These are phyloP conservation scores for Melanostigma gelatinosum DNA, from an alignment of 2,113 vertebrate genomes.

Conservation along the genomic window DNA sequence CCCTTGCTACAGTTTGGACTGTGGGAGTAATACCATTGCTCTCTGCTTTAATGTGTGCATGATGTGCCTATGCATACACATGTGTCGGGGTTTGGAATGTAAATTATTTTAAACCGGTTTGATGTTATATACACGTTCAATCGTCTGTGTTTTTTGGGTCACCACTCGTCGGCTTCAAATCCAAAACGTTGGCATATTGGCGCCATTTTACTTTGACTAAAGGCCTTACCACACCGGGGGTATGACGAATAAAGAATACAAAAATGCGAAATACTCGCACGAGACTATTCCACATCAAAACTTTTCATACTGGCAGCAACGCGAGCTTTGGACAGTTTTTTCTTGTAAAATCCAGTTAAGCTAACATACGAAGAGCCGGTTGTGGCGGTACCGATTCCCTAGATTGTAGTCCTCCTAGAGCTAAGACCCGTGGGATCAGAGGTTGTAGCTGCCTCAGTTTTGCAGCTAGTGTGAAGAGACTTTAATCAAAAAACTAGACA, in stretches of 20 bases:
- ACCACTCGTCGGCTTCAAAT: too few species aligned
- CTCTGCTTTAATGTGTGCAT: conserved; percentile 20
- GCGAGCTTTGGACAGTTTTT: neutral
- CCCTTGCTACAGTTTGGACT: conserved; percentile 56
- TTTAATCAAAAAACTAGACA: neutral
- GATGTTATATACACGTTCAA: neutral
- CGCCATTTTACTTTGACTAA: neutral
- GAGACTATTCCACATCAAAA: neutral
- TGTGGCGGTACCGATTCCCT: neutral
- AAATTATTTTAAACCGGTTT: neutral
- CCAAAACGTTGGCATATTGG: neutral
- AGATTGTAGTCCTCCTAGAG: too few species aligned
- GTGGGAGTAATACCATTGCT: conserved; percentile 15
- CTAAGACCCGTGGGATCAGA: too few species aligned
- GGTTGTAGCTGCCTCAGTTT: neutral
- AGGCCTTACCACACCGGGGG: neutral
- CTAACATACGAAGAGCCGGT: neutral
- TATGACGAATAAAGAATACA: neutral
- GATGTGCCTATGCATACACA: conserved; percentile 30
- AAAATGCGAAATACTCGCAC: neutral
- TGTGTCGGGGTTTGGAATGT: neutral
- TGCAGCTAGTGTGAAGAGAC: neutral
- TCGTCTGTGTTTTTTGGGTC: neutral
- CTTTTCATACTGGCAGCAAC: neutral
- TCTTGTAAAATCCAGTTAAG: neutral